Conservation (phyloP, 2,797 vertebrate species). For the Gallinago solitaria region DNA sequence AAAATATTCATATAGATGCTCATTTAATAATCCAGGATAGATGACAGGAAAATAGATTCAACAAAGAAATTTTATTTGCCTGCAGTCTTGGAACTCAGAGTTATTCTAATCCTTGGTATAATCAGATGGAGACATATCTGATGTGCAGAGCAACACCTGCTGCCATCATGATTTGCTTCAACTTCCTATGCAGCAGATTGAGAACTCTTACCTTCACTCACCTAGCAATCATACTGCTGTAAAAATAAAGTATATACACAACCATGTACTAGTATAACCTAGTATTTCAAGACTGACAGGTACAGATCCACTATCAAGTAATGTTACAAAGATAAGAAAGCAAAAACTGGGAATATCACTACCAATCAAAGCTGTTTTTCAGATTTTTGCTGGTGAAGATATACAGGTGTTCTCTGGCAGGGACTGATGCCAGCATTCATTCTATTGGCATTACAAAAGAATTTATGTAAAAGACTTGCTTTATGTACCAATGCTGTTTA, state of each 20-base stretch:
- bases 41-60: background rate
- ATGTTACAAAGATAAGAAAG: background rate
- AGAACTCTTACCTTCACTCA: background rate
- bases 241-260: background rate
- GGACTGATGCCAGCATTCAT: background rate
- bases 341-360: background rate
- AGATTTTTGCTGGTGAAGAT: background rate
- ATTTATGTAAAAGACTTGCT: background rate
- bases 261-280: background rate
- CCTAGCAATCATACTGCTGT: background rate
- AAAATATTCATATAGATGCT: background rate
- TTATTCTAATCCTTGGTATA: background rate
- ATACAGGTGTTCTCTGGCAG: background rate
- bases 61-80: background rate
- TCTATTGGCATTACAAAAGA: background rate
- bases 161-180: background rate
- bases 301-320: background rate
- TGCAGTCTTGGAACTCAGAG: background rate
- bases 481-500: background rate
- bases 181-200: background rate
- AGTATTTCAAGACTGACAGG: background rate
- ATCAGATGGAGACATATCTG: background rate
- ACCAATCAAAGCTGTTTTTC: background rate
- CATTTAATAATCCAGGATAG: background rate
- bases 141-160: background rate